Evolutionary conservation across 2,888 invertebrate genomes (phyloP).

Genomic region (Cephus pygmeus): DNA sequence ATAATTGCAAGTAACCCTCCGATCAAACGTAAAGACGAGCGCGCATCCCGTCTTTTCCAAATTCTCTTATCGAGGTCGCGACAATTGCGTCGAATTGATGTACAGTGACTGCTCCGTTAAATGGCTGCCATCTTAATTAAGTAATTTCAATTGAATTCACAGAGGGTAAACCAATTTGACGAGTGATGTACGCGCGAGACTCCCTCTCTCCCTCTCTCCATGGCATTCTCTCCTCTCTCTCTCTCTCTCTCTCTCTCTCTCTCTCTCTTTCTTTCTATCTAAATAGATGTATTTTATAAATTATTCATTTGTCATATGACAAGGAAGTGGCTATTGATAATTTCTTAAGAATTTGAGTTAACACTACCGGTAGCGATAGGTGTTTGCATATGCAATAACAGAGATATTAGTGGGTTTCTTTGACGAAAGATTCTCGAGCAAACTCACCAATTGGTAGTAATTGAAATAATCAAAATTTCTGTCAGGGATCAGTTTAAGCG

Average conservation of each 20-base stretch:
- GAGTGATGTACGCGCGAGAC: conserved; percentile 23
- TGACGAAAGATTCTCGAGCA: too few species aligned
- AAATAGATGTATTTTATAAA: too few species aligned
- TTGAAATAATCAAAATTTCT: too few species aligned
- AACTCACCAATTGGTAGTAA: too few species aligned
- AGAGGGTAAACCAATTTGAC: conserved; percentile 47
- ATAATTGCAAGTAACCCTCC: not conserved
- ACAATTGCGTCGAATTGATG: conserved; percentile 47
- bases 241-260: not conserved
- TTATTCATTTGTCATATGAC: too few species aligned
- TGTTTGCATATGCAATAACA: too few species aligned
- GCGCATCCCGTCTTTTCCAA: not conserved
- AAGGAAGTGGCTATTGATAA: too few species aligned
- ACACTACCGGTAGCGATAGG: too few species aligned
- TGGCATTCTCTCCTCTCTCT: not conserved
- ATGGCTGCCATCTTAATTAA: conserved; percentile 39
- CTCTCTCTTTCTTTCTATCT: too few species aligned
- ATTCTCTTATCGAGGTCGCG: conserved; percentile 34
- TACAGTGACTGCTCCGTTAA: conserved; percentile 18
- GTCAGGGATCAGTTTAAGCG: too few species aligned
- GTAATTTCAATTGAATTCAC: conserved; percentile 53
- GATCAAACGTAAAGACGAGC: not conserved
- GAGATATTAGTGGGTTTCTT: too few species aligned
- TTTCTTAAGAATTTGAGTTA: too few species aligned
- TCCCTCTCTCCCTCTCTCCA: not conserved